Evolutionary conservation across 2,113 vertebrate species (phyloP).

Genomic region (Nasalis larvatus): DNA sequence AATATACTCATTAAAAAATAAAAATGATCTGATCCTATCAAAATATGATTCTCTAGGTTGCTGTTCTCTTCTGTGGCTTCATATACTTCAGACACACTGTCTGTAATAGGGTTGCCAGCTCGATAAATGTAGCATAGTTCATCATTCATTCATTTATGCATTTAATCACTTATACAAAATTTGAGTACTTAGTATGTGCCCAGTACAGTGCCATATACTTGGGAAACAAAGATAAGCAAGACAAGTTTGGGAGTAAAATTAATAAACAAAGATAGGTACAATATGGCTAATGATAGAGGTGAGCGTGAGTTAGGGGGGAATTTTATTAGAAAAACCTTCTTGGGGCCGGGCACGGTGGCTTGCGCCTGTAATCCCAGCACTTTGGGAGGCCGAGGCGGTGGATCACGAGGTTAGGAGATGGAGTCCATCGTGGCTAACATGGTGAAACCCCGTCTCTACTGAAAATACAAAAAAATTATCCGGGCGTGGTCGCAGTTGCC

Average conservation of each 20-base stretch:
- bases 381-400: too few relatives aligned
- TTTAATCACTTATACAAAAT: background rate
- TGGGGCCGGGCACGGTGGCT: too few relatives aligned
- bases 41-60: background rate
- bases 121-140: background rate
- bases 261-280: background rate
- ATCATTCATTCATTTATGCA: background rate
- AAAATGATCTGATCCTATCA: background rate
- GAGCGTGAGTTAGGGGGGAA: background rate
- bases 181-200: background rate
- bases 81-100: fast-evolving
- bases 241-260: background rate
- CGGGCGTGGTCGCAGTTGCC: too few relatives aligned
- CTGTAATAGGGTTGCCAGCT: background rate
- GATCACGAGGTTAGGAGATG: too few relatives aligned
- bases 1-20: background rate
- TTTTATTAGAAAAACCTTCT: background rate
- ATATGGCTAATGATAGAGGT: background rate
- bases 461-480: too few relatives aligned
- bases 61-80: background rate
- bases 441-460: too few relatives aligned
- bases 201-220: background rate
- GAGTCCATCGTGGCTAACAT: too few relatives aligned
- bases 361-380: too few relatives aligned
- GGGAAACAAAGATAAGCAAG: background rate